These are phyloP conservation scores for Tricholauxania praeusta DNA, from an alignment of 2,888 invertebrate species.

Conservation along the genomic window DNA sequence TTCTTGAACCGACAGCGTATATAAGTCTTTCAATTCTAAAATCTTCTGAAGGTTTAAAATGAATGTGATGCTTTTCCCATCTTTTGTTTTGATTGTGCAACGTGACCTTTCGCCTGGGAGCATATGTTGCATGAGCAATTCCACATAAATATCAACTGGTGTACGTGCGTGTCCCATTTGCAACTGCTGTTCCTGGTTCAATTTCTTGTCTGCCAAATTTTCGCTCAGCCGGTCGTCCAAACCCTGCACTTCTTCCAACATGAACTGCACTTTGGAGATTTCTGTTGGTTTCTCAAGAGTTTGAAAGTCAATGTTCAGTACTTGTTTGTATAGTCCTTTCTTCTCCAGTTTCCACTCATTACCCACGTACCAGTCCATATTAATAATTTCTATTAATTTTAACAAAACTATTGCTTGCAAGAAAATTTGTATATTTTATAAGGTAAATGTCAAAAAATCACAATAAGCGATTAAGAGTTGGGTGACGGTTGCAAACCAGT, in stretches of 20 bases:
- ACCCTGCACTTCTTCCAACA: slow-evolving; percentile 54
- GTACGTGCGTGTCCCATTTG: slow-evolving; percentile 68
- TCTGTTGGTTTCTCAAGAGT: slow-evolving; percentile 61
- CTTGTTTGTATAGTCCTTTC: slow-evolving; percentile 62
- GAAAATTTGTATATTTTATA: too few species aligned
- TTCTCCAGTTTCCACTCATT: slow-evolving; percentile 56
- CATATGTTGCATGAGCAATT: slow-evolving; percentile 69
- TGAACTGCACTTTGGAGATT: slow-evolving; percentile 58
- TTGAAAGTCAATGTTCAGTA: slow-evolving; percentile 54
- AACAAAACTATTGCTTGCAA: too few species aligned
- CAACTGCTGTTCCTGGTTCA: slow-evolving; percentile 34
- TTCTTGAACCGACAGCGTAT: slow-evolving; percentile 65
- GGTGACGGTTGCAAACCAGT: too few species aligned
- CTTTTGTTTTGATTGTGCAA: slow-evolving; percentile 65
- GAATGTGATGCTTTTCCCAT: slow-evolving; percentile 55
- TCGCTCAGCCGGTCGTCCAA: slow-evolving; percentile 52
- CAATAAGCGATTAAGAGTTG: too few species aligned
- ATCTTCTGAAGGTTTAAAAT: slow-evolving; percentile 65
- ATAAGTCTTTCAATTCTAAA: slow-evolving; percentile 66
- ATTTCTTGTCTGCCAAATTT: slow-evolving; percentile 46
- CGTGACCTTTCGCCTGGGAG: slow-evolving; percentile 67
- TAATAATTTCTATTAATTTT: neutral
- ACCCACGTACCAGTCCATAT: slow-evolving; percentile 64
- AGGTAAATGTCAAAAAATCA: too few species aligned
- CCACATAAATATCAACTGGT: slow-evolving; percentile 69